Percentiles rank a stretch among this genome's conserved stretches.
Evolutionary conservation across 2,113 vertebrate genomes (phyloP).

Genomic region (Oryzias javanicus): DNA sequence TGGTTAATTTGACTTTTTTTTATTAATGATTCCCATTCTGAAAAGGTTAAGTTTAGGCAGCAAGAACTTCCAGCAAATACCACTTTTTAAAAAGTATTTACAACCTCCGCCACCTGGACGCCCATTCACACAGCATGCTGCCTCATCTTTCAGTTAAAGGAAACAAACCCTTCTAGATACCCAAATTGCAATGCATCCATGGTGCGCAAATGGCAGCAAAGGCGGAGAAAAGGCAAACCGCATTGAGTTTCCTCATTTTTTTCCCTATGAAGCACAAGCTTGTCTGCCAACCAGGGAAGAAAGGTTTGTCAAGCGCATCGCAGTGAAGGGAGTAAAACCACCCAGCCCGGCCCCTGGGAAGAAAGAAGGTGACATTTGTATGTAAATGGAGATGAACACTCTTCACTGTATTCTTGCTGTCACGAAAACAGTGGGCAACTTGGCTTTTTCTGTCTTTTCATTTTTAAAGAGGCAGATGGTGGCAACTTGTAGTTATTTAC

Average conservation of each 20-base stretch:
- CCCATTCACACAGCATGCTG: conserved; percentile 44
- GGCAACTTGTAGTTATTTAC: conserved; percentile 23
- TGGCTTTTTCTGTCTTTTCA: conserved; percentile 10
- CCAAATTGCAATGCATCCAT: conserved; percentile 55
- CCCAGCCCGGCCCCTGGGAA: conserved; percentile 41
- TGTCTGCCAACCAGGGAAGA: conserved; percentile 56
- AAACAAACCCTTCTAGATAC: conserved; percentile 54
- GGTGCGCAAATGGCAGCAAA: conserved; percentile 49
- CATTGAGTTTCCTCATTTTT: conserved; percentile 60
- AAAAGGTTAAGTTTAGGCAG: not conserved
- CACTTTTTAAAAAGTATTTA: conserved; percentile 45
- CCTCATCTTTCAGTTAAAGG: conserved; percentile 44
- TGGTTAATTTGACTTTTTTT: conserved; percentile 33
- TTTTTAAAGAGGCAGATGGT: conserved; percentile 13
- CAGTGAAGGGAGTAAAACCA: conserved; percentile 52
- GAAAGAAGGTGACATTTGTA: conserved; percentile 67
- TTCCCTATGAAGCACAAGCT: conserved; percentile 57
- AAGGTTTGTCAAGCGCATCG: conserved; percentile 66
- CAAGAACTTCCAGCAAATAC: too few species aligned
- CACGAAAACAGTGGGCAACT: conserved; percentile 42
- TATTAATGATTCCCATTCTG: conserved; percentile 32
- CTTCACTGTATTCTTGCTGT: conserved; percentile 46
- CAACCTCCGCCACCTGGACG: conserved; percentile 27
- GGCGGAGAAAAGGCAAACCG: conserved; percentile 45
- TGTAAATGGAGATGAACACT: conserved; percentile 61